Evolutionary conservation across 1,140 invertebrate genomes (phyloP), one percentile per base, ranked within the genome.

Genomic region (Zaprionus gabonicus): DNA sequence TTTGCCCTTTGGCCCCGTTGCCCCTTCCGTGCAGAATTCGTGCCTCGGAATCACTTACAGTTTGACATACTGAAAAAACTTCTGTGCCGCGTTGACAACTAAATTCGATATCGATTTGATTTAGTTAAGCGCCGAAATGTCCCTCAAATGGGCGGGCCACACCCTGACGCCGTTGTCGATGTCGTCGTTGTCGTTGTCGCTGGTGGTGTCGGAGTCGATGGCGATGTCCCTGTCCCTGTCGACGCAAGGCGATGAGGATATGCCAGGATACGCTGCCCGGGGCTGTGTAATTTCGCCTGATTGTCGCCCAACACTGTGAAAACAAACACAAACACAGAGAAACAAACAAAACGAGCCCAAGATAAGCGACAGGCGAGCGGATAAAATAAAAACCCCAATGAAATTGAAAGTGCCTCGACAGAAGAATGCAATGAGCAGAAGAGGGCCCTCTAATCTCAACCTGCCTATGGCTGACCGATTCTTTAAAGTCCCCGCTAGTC

Each of bases 21-120:
- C 36, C 28, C 56, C 36, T 64, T 64, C 31, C 51, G n/a, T 53
- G n/a, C 12, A 31, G 12, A 27, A 25, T 59, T 59, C 56, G 41
- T 53, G 41, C 20, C 23, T 67, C 23, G 71, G 66, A 46, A 76
- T 65, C 60, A 36, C 60, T 71, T 69, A 64, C 74, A 63, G 46
- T 80, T 73, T 80, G 76, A 76, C 81, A 84, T 81, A 81, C 70
- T 79, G 79, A 65, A 75, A 78, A 70, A 88, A 83, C 76, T 80
- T 86, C 36, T 71, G 68, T 49, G 67, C 59, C 78, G 71, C 80
- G 82, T 78, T 87, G 83, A 87, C 83, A 90, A 84, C 84, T 87
- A 84, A 87, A 87, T 87, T 87, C 85, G 78, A 87, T 84, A 87
- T 87, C 83, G 83, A 87, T 87, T 87, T 87, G 83, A 87, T 87